Base-by-base conservation (phyloP, 2,888 invertebrate genomes). In the Cynaeus angustus region DNA sequence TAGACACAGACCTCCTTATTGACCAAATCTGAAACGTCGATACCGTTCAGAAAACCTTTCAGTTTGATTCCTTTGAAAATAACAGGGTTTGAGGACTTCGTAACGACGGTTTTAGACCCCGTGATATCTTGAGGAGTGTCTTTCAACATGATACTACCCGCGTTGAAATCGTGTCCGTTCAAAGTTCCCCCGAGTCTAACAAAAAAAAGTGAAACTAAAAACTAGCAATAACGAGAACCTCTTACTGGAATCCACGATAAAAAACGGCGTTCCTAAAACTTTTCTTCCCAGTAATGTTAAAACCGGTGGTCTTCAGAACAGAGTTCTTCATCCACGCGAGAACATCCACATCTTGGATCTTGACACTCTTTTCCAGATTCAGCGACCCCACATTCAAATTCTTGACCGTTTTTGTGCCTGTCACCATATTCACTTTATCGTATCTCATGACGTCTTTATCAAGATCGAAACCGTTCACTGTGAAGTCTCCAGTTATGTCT, bases 381-480 rank as follows among this genome's bases (percentile, higher is more conserved):
- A 89, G 75, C 65, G 85, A 80, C 26, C 81, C 78, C 0, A 86
- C 82, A 12, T 74, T 74, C n/a, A 88, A 78, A 59, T 82, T 80
- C 4, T 80, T 52, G 33, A 88, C 79, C 38, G 53, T 78, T 81
- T 88, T 88, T 0, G 75, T 77, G 2, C 87, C 87, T 0, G 84
- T 86, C 0, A 89, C 79, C 2, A 83, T 76, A 77, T 87, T 88
- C 14, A 74, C 59, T 56, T 77, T 58, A 71, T 87, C 86, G 53
- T 83, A 81, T 45, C 86, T 84, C 72, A 88, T 83, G 12, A 90
- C 82, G 74, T 90, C 90, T 6, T 82, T 83, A 9, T 82, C 78
- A 21, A 90, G 81, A 81, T 88, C 85, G 46, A 88, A 78, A 69
- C 84, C 80, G 76, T 90, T 90, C 12, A 90, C 83, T 3, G 75